Percentiles rank a stretch among this genome's conserved stretches.
Evolutionary conservation across 2,113 vertebrate species (phyloP).

Genomic region (Platysternon megacephalum): DNA sequence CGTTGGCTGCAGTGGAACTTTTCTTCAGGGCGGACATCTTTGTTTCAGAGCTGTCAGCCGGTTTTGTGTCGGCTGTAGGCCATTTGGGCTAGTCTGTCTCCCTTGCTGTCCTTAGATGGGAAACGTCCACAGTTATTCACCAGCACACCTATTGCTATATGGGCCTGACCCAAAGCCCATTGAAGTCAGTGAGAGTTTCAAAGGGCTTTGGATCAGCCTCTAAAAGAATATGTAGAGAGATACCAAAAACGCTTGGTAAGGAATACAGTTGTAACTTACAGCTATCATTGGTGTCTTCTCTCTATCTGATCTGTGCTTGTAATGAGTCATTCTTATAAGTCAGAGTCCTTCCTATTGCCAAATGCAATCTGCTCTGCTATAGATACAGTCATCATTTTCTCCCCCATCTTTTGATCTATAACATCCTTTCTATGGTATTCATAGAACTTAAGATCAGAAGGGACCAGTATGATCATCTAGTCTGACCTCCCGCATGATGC

Average conservation of each 20-base stretch:
- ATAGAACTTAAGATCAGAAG: too few relatives aligned
- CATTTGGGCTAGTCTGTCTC: neutral
- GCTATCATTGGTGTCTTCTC: neutral
- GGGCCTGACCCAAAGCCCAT: neutral
- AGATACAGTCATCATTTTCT: neutral
- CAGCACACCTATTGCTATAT: neutral
- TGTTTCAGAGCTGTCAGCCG: neutral
- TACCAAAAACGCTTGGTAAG: neutral
- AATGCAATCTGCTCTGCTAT: neutral
- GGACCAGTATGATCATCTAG: too few relatives aligned
- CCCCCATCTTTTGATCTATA: neutral
- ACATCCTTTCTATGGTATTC: neutral
- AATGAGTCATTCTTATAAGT: neutral
- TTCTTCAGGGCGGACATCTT: neutral
- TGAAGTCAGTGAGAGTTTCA: neutral
- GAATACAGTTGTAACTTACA: neutral
- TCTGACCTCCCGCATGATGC: too few relatives aligned
- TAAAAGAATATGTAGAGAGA: neutral
- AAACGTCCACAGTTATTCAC: neutral
- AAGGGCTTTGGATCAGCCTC: neutral
- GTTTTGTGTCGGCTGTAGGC: neutral
- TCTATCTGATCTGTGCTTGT: neutral
- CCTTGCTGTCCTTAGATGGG: neutral
- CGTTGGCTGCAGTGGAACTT: neutral
- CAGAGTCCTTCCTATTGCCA: neutral